Evolutionary conservation across 2,113 vertebrate species (phyloP).

Genomic region (Myrmophylax atrothorax): DNA sequence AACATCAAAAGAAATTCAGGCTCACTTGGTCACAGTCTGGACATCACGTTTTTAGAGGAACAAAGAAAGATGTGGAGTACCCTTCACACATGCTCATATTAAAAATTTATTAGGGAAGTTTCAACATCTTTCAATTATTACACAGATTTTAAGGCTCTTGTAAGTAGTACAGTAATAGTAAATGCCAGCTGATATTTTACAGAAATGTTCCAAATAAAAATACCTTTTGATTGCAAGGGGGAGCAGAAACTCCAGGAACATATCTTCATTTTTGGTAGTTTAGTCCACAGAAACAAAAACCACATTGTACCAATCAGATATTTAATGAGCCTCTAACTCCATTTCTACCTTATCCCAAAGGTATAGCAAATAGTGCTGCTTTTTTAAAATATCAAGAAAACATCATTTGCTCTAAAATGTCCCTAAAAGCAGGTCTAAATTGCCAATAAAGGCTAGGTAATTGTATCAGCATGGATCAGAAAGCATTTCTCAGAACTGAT

Average conservation of each 20-base stretch:
- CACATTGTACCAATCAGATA: constrained; percentile 78
- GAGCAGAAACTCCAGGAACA: constrained; percentile 25
- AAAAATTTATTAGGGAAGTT: constrained; percentile 53
- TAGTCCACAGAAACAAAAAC: constrained; percentile 65
- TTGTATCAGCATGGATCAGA: constrained; percentile 88
- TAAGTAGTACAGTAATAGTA: background rate
- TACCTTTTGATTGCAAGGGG: background rate
- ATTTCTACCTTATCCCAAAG: constrained; percentile 85
- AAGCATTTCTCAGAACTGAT: constrained; percentile 83
- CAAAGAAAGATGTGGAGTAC: constrained; percentile 4
- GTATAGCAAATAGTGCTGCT: constrained; percentile 80
- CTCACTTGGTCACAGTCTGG: background rate
- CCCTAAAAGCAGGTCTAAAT: constrained; percentile 87
- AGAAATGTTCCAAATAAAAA: constrained; percentile 57
- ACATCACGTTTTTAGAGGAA: background rate
- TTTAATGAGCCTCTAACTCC: constrained; percentile 83
- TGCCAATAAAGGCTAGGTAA: constrained; percentile 86
- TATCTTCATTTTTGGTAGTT: constrained; percentile 60
- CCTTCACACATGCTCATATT: constrained; percentile 29
- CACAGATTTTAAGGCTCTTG: constrained; percentile 38
- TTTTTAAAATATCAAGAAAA: constrained; percentile 84
- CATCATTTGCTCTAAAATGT: constrained; percentile 86
- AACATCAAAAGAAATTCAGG: background rate
- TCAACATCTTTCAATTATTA: constrained; percentile 52
- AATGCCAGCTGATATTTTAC: constrained; percentile 50